Base-by-base conservation (phyloP, 1,140 invertebrate genomes). In the Drosophila ficusphila region DNA sequence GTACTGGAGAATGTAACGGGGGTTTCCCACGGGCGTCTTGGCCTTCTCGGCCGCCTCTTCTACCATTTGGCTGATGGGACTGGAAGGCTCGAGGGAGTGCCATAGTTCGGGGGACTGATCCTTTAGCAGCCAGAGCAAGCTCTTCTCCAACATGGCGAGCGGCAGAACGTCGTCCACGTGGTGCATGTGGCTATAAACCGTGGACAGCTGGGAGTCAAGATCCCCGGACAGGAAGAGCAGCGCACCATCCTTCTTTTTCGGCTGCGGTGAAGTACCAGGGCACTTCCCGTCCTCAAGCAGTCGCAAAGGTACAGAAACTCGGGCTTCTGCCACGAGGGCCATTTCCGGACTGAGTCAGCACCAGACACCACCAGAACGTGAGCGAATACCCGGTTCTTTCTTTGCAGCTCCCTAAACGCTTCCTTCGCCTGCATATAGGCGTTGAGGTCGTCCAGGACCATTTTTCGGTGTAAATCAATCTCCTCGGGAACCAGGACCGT, bases 231-330 rank as follows among this genome's bases (percentile, higher is more conserved):
- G 57, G 5, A 73, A 41, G 25, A 81, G 76, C 7, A 82, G 21
- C 12, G 61, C 16, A 0, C 49, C 44, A n/a, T 6, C 16, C 16
- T 57, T 21, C 51, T 8, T 29, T 57, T 49, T 6, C 62, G 36
- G 0, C 48, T 81, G 4, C 52, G 67, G n/a, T 72, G 5, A 5
- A 81, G 7, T 5, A 81, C 16, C 2, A 81, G 18, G 9, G 65
- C 36, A 6, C 61, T 33, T 4, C 57, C 68, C 5, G 78, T 61
- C 14, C 64, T 7, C 14, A 62, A 34, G 19, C 78, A 82, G 16
- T 82, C 61, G 39, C 78, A 82, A 1, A 82, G 48, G n/a, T 82
- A 76, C 2, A 57, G 52, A 7, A 82, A 77, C 8, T 82, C 61
- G 2, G 60, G 46, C 4, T 21, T 34, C 14, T 82, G 78, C 0